phyloP scores from a whole-genome alignment of 2,797 vertebrate species.

The Pipistrellus kuhlii region DNA sequence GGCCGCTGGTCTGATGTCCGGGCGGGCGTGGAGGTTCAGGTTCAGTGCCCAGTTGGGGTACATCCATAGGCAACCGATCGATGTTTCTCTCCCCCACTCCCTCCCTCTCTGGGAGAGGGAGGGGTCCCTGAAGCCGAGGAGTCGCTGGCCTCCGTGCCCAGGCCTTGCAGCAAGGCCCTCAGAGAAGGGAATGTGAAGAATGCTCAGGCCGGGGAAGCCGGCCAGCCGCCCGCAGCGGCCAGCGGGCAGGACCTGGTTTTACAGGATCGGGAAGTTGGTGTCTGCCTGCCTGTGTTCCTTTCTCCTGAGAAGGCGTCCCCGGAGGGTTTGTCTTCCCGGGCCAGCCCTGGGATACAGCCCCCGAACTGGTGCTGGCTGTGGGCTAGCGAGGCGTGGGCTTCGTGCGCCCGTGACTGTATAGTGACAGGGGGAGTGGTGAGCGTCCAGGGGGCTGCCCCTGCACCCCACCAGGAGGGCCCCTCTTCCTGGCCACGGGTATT shows the following conservation, averaged over 20 bases:
- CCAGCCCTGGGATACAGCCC: neutral
- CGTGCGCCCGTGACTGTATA: too few relatives aligned
- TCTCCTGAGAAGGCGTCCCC: neutral
- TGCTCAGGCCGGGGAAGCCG: constrained; percentile 13
- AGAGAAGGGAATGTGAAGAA: constrained; percentile 32
- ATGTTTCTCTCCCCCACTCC: too few relatives aligned
- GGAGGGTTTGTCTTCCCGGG: neutral
- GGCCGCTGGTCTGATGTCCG: neutral
- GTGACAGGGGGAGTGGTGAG: too few relatives aligned
- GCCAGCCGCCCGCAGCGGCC: neutral
- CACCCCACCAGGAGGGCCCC: neutral
- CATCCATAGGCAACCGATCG: neutral
- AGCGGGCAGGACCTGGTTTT: constrained; percentile 62
- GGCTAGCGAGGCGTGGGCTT: neutral
- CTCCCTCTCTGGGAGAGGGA: too few relatives aligned
- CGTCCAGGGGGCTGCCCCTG: neutral
- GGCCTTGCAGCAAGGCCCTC: too few relatives aligned
- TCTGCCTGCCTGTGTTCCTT: neutral
- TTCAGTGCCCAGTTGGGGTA: neutral
- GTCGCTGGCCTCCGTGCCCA: too few relatives aligned
- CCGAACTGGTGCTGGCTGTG: neutral
- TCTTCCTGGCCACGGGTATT: neutral
- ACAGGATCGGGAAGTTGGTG: constrained; percentile 20
- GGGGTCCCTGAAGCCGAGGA: too few relatives aligned
- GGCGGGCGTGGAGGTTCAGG: neutral